phyloP scores from a whole-genome alignment of 1,140 invertebrate genomes.

The Drosophila kanapiae region DNA sequence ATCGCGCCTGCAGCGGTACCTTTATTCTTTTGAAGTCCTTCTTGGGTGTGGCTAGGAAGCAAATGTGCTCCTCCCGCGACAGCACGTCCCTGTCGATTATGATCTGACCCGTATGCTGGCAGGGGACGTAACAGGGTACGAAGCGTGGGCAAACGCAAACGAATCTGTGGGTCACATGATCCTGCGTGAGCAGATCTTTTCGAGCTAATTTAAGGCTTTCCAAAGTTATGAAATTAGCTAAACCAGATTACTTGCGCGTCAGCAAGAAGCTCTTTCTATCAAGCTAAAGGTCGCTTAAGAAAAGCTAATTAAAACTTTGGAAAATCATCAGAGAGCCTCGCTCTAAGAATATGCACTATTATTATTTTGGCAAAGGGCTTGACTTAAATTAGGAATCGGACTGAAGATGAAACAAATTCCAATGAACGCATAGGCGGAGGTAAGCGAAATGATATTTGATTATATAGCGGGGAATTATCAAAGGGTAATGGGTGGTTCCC shows the following conservation, averaged over 20 bases:
- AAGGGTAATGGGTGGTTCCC: too few species aligned
- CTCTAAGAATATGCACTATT: too few species aligned
- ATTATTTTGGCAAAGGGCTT: too few species aligned
- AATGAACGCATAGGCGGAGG: too few species aligned
- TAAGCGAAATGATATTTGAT: too few species aligned
- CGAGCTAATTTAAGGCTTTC: too few species aligned
- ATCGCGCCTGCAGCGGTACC: conserved; percentile 31
- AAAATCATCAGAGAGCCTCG: background rate
- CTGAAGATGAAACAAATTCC: too few species aligned
- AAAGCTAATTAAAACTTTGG: background rate
- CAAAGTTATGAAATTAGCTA: too few species aligned
- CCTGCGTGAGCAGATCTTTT: too few species aligned
- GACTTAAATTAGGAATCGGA: too few species aligned
- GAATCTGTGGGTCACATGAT: conserved; percentile 22
- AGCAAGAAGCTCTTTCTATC: background rate
- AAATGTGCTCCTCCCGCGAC: conserved; percentile 75
- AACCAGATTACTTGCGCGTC: background rate
- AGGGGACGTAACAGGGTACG: conserved; percentile 60
- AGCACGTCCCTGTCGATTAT: conserved; percentile 79
- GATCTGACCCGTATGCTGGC: conserved; percentile 75
- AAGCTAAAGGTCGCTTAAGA: background rate
- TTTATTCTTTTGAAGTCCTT: conserved; percentile 47
- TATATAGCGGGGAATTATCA: too few species aligned
- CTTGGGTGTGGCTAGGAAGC: conserved; percentile 73
- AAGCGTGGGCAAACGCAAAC: conserved; percentile 73